These are phyloP conservation scores for Cydia splendana DNA, from an alignment of 1,140 invertebrate genomes.

Conservation along the genomic window DNA sequence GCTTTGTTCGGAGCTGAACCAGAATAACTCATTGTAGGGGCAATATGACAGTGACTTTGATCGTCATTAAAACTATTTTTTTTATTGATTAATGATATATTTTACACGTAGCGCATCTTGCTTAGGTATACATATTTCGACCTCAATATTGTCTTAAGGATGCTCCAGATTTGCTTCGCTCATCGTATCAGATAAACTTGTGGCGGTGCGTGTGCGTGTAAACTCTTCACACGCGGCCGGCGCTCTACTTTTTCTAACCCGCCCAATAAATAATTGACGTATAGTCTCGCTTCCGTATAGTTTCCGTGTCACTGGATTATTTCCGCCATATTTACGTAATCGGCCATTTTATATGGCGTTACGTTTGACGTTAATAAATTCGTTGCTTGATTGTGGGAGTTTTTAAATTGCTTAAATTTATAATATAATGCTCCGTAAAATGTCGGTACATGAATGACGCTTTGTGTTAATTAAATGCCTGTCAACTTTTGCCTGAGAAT, in stretches of 20 bases:
- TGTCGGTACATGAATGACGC: constrained; percentile 21
- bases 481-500: constrained; percentile 18
- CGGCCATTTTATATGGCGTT: constrained; percentile 17
- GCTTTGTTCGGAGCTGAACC: too few species aligned
- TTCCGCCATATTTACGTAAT: constrained; percentile 24
- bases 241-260: constrained; percentile 11
- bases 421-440: constrained; percentile 27
- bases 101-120: too few species aligned
- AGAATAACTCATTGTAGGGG: too few species aligned
- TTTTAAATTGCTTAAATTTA: constrained; percentile 20
- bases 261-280: constrained; percentile 24
- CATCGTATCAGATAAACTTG: background rate
- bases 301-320: constrained; percentile 32
- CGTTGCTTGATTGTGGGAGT: constrained; percentile 29
- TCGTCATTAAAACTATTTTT: too few species aligned
- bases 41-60: too few species aligned
- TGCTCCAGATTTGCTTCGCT: too few species aligned
- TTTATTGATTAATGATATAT: too few species aligned
- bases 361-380: constrained; percentile 32
- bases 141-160: background rate
- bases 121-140: background rate
- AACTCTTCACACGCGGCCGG: background rate
- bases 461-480: constrained; percentile 18
- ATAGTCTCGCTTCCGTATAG: constrained; percentile 27
- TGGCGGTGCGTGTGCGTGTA: background rate